Conservation (phyloP, 2,113 vertebrate genomes). For the Lophius piscatorius region DNA sequence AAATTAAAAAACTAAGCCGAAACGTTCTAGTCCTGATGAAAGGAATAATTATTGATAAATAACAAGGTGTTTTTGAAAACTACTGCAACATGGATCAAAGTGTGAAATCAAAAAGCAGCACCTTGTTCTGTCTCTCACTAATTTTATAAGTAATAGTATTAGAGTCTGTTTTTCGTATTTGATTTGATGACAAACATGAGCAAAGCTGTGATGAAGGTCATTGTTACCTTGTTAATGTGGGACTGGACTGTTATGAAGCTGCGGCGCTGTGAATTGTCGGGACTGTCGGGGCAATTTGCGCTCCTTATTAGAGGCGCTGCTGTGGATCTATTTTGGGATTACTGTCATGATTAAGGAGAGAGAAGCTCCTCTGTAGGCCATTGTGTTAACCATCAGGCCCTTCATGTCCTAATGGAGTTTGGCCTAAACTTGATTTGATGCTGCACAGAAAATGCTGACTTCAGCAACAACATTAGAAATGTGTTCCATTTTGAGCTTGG, state of each 20-base stretch:
- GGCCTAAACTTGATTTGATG: constrained; percentile 34
- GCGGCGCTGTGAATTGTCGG: constrained; percentile 30
- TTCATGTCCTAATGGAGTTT: constrained; percentile 23
- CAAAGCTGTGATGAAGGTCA: not conserved
- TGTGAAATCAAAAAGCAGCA: not conserved
- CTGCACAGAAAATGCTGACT: not conserved
- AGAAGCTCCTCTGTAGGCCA: constrained; percentile 16
- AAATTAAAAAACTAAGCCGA: not conserved
- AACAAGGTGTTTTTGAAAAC: constrained; percentile 2
- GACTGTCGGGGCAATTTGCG: constrained; percentile 40
- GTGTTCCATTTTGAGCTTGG: too few species aligned
- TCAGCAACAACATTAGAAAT: too few species aligned
- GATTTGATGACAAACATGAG: constrained; percentile 3
- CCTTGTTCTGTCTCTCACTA: not conserved
- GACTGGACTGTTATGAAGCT: constrained; percentile 15
- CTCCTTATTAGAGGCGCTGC: constrained; percentile 19
- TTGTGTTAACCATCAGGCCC: constrained; percentile 24
- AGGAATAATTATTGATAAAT: constrained; percentile 17
- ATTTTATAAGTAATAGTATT: constrained; percentile 11
- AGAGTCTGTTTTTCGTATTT: not conserved
- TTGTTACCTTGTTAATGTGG: constrained; percentile 17
- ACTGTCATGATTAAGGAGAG: constrained; percentile 14
- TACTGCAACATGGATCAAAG: constrained; percentile 12
- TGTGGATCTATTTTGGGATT: constrained; percentile 51
- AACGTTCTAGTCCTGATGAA: not conserved